Base-by-base conservation (phyloP, 2,797 vertebrate species). In the Sebastes diaconus region DNA sequence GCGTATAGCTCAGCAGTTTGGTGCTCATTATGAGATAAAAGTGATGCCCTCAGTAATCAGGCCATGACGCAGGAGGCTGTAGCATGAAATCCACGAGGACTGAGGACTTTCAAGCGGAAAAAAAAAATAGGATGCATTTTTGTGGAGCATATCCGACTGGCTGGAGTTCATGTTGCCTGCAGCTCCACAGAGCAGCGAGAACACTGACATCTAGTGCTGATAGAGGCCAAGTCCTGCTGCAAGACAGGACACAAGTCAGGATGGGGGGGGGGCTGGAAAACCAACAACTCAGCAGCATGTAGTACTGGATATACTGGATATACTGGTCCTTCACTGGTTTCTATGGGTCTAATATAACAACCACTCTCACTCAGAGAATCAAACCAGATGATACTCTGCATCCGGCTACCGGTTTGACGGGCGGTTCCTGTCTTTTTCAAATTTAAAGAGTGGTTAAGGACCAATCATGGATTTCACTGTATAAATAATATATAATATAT, bases 201-300 rank as follows among this genome's bases (percentile, higher is more conserved):
- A 94, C 89, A 94, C 92, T 94, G 95, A 95, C 95, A 94, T 93
- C 94, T 95, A 95, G 94, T 94, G 94, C 91, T 92, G 77, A 73
- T 52, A 50, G 73, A 82, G 84, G 63, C 80, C 79, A 55, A 74
- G 73, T 72, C 68, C 73, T 76, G 36, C 66, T 75, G 69, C 52
- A 74, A 55, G 54, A 39, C 75, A 69, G 34, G 50, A 58, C 76
- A 25, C 27, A 50, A 42, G 25, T 24, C 25, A 36, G 25, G 61
- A 24, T 4, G 1, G 36, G 9, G 12, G 22, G 29, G 16, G 24
- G 7, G 6, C 14, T 57, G 30, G 8, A 24, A 36, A 68, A 20
- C 30, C 29, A 39, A 13, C 36, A 25, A 9, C 18, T 32, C 11
- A 34, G 12, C 11, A 34, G 3, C 22, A 52, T 32, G 50, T 1